These are phyloP conservation scores for Ceriagrion tenellum DNA, from an alignment of 2,888 invertebrate genomes.

Conservation along the genomic window DNA sequence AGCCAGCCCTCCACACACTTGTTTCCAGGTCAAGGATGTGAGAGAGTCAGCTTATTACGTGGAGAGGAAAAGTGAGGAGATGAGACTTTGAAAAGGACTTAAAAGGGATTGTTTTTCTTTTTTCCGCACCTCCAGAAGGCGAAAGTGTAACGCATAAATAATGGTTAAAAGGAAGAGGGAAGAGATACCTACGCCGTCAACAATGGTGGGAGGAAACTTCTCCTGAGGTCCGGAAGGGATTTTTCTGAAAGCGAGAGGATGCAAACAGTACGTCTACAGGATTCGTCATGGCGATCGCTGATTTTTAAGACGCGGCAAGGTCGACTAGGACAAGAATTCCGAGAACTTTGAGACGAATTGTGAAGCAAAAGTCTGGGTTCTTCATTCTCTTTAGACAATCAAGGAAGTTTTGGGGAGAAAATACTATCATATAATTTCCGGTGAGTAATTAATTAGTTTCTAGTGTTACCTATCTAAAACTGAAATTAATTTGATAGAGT, in stretches of 20 bases:
- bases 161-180: neutral
- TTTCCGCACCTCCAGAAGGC: slow-evolving; percentile 15
- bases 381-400: neutral
- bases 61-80: slow-evolving; percentile 19
- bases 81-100: neutral
- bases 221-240: slow-evolving; percentile 35
- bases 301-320: neutral
- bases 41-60: neutral
- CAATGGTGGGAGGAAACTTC: neutral
- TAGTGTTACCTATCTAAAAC: no score
- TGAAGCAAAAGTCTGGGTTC: neutral
- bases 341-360: neutral
- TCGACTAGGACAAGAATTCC: neutral
- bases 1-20: neutral
- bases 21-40: slow-evolving; percentile 61
- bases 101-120: slow-evolving; percentile 22
- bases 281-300: neutral
- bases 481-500: no score
- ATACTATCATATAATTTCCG: no score
- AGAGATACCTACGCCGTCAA: neutral
- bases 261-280: neutral
- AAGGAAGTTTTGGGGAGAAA: neutral
- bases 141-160: slow-evolving; percentile 50
- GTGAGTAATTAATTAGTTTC: no score
- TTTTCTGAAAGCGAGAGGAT: neutral